Conservation (phyloP, 2,888 invertebrate genomes). For the Yponomeuta plumbellus region DNA sequence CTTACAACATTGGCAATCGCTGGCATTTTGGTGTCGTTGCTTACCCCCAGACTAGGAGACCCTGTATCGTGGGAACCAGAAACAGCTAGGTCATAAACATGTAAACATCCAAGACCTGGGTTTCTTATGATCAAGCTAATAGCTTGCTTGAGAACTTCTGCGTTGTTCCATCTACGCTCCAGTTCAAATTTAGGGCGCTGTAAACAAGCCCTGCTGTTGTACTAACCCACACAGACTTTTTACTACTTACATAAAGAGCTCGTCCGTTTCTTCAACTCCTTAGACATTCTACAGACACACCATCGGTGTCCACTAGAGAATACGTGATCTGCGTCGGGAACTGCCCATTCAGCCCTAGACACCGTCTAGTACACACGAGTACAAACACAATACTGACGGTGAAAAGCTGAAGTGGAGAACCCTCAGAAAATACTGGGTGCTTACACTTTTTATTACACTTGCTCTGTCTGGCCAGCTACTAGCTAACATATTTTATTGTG, state of each 20-base stretch:
- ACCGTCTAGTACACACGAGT: slow-evolving; percentile 15
- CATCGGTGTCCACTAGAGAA: slow-evolving; percentile 39
- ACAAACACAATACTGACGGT: background rate
- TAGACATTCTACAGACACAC: slow-evolving; percentile 43
- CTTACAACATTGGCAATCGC: too few species aligned
- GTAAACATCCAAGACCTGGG: too few species aligned
- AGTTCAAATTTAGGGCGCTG: too few species aligned
- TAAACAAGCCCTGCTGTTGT: background rate
- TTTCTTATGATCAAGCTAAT: too few species aligned
- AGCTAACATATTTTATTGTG: background rate
- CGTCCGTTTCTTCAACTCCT: slow-evolving; percentile 22
- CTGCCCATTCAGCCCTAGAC: slow-evolving; percentile 17
- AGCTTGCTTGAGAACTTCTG: too few species aligned
- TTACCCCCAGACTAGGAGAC: too few species aligned
- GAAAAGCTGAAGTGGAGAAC: background rate
- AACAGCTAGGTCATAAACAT: too few species aligned
- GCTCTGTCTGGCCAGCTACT: background rate
- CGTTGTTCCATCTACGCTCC: too few species aligned
- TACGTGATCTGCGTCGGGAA: slow-evolving; percentile 51
- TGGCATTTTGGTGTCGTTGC: too few species aligned
- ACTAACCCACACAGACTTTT: background rate
- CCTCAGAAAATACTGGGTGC: background rate
- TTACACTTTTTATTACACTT: background rate
- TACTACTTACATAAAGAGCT: background rate
- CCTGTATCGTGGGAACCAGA: too few species aligned